Conservation (phyloP, 2,888 invertebrate species). For the Eumacrocentrus americanus region DNA sequence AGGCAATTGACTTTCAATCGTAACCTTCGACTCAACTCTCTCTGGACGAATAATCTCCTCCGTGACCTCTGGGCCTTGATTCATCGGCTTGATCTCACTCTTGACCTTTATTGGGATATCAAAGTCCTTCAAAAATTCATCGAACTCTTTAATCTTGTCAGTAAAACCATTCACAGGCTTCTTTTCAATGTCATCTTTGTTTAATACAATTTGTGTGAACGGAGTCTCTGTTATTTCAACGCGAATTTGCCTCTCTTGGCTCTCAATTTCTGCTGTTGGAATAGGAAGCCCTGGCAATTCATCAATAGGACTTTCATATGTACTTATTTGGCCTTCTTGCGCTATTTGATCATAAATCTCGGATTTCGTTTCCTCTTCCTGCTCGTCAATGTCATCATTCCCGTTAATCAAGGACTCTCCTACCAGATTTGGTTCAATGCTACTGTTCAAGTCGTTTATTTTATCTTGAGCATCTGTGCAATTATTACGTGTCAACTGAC, state of each 20-base stretch:
- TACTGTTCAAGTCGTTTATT: constrained; percentile 42
- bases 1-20: constrained; percentile 1
- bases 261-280: neutral
- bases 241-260: constrained; percentile 16
- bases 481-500: constrained; percentile 51
- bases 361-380: constrained; percentile 36
- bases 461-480: constrained; percentile 47
- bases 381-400: constrained; percentile 23
- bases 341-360: constrained; percentile 47
- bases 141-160: constrained; percentile 52
- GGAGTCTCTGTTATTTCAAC: constrained; percentile 40
- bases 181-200: constrained; percentile 35
- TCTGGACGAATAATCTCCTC: constrained; percentile 44
- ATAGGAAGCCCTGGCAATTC: constrained; percentile 28
- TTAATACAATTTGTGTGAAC: constrained; percentile 36
- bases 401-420: constrained; percentile 26
- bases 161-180: constrained; percentile 36
- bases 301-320: constrained; percentile 35
- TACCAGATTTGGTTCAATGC: constrained; percentile 30
- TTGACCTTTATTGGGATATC: constrained; percentile 42
- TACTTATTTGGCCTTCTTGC: constrained; percentile 41
- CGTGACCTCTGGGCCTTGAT: constrained; percentile 37
- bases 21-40: constrained; percentile 24
- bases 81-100: constrained; percentile 16
- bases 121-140: constrained; percentile 52